Evolutionary conservation across 2,113 vertebrate species (phyloP), one percentile per base, ranked within the genome.

Genomic region (Caranx melampygus): DNA sequence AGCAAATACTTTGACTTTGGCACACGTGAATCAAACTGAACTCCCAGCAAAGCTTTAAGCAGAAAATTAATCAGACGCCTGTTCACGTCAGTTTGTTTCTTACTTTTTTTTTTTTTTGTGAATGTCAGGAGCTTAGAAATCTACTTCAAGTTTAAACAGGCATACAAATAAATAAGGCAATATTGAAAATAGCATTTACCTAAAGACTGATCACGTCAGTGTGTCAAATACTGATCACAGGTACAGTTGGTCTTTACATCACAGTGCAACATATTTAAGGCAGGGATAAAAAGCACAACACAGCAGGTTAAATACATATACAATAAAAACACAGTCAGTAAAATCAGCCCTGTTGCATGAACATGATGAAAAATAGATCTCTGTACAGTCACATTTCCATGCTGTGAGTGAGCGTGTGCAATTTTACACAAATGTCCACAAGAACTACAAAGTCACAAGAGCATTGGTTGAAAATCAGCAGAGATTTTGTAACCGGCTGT

Each of bases 181-280:
- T 72, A 72, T 75, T 51, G 15, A 67, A 89, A 86, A 66, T 54
- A 72, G 60, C 76, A 69, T 72, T 61, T 62, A 72, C 3, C 6
- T 11, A 57, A 67, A 76, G 8, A 58, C 68, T 35, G 37, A 65
- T 47, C 1, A 54, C 57, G 58, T 65, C 35, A 21, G 54, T 68
- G 42, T 31, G 12, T 76, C 6, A 73, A 68, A 78, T 33, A 67
- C 51, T 33, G 71, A 9, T 77, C 81, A 81, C 73, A 72, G 61
- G 58, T 14, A 47, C 18, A 9, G 52, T 84, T 72, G 59, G 0
- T 78, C 61, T 86, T 72, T 83, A 82, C 78, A 59, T 84, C 87
- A 89, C 87, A 86, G 87, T 89, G 84, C 71, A 55, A 73, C 63
- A 81, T 54, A 64, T 79, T 90, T 86, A 89, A 91, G 90, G 90